phyloP scores from a whole-genome alignment of 1,140 invertebrate genomes.

The Bombus haemorrhoidalis region DNA sequence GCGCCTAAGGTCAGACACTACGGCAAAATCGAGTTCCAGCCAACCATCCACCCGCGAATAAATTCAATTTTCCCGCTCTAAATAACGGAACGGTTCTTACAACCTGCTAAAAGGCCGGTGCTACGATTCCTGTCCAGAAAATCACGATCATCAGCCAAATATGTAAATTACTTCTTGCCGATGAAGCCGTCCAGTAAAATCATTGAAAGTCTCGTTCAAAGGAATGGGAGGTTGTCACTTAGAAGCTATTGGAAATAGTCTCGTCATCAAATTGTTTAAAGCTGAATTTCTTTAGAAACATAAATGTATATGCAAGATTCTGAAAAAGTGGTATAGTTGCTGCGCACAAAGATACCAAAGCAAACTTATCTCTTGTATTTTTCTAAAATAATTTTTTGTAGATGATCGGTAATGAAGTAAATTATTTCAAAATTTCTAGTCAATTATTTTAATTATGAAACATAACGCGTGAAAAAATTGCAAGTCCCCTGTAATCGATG shows the following conservation, averaged over 20 bases:
- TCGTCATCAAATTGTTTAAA: no score
- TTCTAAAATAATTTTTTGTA: neutral
- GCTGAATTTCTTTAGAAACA: no score
- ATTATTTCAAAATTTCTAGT: neutral
- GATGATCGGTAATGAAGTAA: neutral
- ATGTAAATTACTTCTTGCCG: conserved; percentile 21
- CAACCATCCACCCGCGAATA: conserved; percentile 56
- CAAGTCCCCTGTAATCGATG: neutral
- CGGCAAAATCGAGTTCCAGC: conserved; percentile 67
- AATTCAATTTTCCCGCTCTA: conserved; percentile 71
- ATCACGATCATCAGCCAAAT: neutral
- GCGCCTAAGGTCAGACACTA: conserved; percentile 77
- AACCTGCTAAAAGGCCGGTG: neutral
- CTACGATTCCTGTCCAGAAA: neutral
- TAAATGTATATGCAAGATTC: neutral
- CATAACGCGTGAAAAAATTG: neutral
- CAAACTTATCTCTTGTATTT: neutral
- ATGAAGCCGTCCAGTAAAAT: neutral
- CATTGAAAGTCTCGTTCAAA: neutral
- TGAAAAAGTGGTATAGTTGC: no score
- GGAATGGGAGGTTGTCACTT: neutral
- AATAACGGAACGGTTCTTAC: conserved; percentile 55
- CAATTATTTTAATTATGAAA: neutral
- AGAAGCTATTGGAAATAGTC: neutral
- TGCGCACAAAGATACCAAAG: neutral